phyloP scores from a whole-genome alignment of 2,888 invertebrate genomes.

The Merodon equestris region DNA sequence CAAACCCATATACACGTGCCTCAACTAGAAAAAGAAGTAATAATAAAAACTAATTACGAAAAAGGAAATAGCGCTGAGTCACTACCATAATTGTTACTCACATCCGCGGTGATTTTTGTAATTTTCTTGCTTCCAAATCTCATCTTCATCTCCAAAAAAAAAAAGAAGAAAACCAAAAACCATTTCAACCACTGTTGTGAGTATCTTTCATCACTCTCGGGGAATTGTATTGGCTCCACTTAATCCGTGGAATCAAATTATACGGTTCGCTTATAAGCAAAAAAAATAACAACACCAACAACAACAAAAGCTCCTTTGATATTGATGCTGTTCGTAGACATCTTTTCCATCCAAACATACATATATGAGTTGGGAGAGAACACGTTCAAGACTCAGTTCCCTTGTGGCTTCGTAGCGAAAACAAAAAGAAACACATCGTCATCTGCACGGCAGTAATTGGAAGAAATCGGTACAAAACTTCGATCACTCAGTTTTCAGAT shows the following conservation, averaged over 20 bases:
- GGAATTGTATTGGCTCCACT: constrained; percentile 35
- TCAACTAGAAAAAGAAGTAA: no score
- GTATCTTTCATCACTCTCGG: constrained; percentile 13
- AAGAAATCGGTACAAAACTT: constrained; percentile 59
- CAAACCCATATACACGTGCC: no score
- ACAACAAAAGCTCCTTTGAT: constrained; percentile 20
- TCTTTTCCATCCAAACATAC: no score
- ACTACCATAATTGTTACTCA: not conserved
- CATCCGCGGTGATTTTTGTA: constrained; percentile 27
- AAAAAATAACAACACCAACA: constrained; percentile 25
- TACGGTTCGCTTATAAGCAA: constrained; percentile 33
- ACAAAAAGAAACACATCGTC: no score
- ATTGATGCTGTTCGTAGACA: constrained; percentile 18
- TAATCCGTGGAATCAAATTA: constrained; percentile 50
- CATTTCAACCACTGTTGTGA: not conserved
- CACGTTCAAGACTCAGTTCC: constrained; percentile 44
- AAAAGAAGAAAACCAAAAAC: no score
- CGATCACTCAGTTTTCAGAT: constrained; percentile 52
- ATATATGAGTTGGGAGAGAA: constrained; percentile 27
- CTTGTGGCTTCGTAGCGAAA: constrained; percentile 26
- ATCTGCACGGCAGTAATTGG: constrained; percentile 47
- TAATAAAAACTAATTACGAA: no score
- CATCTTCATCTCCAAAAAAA: constrained; percentile 48
- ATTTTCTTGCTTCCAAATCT: constrained; percentile 30
- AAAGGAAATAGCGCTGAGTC: no score